Conservation (phyloP, 1,140 invertebrate genomes). For the Drosophila elegans region DNA sequence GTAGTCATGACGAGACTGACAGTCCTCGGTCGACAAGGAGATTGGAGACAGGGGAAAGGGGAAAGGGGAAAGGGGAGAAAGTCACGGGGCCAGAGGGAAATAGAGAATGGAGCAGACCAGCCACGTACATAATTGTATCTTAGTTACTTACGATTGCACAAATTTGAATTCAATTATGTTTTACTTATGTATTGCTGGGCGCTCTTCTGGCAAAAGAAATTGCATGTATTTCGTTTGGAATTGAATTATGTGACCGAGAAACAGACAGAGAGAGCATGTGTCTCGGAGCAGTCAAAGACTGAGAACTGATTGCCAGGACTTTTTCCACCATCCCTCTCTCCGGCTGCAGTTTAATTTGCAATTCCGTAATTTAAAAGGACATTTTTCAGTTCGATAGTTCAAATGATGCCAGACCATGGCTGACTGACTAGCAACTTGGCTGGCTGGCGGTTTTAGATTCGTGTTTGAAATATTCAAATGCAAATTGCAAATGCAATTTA, state of each 20-base stretch:
- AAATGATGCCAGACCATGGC: conserved; percentile 74
- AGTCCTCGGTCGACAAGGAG: conserved; percentile 38
- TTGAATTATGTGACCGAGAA: conserved; percentile 76
- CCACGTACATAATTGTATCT: conserved; percentile 83
- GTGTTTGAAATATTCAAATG: conserved; percentile 70
- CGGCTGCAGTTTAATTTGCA: conserved; percentile 80
- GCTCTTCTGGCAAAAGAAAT: conserved; percentile 69
- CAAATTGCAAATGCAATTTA: conserved; percentile 75
- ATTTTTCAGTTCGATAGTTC: conserved; percentile 83
- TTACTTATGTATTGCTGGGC: conserved; percentile 63
- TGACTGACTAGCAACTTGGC: conserved; percentile 47
- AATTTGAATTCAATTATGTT: conserved; percentile 71
- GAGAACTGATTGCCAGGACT: conserved; percentile 49
- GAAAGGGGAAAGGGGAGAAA: conserved; percentile 17
- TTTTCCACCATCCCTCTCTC: conserved; percentile 27
- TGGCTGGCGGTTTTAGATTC: conserved; percentile 58
- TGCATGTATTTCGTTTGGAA: conserved; percentile 77
- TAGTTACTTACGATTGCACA: conserved; percentile 83
- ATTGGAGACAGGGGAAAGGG: too few species aligned
- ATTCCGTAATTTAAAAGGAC: conserved; percentile 83
- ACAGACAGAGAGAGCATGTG: conserved; percentile 6
- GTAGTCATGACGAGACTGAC: conserved; percentile 80
- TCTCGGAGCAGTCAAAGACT: conserved; percentile 17
- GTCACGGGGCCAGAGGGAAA: conserved; percentile 11
- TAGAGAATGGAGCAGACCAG: conserved; percentile 48